Percentiles rank a stretch among this genome's conserved stretches.
These are phyloP conservation scores for Globodera rostochiensis DNA, from an alignment of 1,140 invertebrate genomes.

Conservation along the genomic window DNA sequence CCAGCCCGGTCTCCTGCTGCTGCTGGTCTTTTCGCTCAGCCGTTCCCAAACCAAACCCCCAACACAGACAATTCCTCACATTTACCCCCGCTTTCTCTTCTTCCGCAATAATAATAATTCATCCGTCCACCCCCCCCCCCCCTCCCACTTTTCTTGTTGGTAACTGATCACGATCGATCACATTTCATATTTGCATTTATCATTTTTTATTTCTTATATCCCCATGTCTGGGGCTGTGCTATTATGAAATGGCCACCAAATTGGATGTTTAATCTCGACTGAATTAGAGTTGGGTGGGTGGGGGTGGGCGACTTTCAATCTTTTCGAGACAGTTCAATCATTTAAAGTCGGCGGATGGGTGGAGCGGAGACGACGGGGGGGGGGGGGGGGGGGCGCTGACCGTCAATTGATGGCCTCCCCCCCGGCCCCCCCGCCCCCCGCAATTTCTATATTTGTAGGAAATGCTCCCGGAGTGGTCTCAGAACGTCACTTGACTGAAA, in stretches of 20 bases:
- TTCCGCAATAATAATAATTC: background rate
- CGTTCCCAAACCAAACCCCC: background rate
- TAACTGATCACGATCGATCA: background rate
- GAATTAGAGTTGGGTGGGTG: too few relatives aligned
- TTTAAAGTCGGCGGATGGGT: background rate
- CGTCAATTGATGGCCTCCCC: background rate
- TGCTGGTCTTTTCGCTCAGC: background rate
- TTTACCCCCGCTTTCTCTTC: background rate
- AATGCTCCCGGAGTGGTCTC: background rate
- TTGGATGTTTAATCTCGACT: too few relatives aligned
- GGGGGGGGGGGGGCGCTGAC: too few relatives aligned
- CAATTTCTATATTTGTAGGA: background rate
- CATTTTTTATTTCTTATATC: too few relatives aligned
- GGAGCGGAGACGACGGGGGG: too few relatives aligned
- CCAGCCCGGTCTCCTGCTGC: conserved; percentile 4
- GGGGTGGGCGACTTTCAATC: too few relatives aligned
- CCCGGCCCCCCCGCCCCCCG: too few relatives aligned
- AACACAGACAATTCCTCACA: background rate
- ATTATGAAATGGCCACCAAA: too few relatives aligned
- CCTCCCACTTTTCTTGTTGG: background rate
- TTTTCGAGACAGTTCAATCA: too few relatives aligned
- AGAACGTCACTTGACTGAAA: background rate
- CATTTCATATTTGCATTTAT: too few relatives aligned
- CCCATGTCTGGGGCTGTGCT: too few relatives aligned
- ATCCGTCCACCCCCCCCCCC: too few relatives aligned